phyloP scores from a whole-genome alignment of 2,113 vertebrate genomes.

The Rhabdornis inornatus region DNA sequence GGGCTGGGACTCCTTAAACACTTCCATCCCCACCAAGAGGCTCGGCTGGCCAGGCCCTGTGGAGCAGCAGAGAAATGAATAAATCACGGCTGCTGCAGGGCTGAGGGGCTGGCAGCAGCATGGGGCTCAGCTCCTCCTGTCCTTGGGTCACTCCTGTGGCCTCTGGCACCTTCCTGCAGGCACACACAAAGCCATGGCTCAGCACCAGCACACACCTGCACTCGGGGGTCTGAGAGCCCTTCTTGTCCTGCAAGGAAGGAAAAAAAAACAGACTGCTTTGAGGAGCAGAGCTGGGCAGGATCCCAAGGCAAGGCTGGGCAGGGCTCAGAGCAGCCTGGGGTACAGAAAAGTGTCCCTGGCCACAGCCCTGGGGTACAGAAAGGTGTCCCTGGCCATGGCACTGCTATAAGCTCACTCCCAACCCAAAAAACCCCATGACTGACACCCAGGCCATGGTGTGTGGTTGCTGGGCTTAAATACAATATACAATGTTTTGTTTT shows the following conservation, averaged over 20 bases:
- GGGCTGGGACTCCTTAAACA: slow-evolving; percentile 20
- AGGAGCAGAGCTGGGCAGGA: background rate
- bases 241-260: background rate
- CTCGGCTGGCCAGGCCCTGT: background rate
- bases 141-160: rapidly evolving
- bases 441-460: background rate
- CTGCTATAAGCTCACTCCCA: background rate
- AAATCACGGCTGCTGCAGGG: background rate
- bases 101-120: background rate
- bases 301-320: background rate
- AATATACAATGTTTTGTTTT: rapidly evolving
- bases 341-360: background rate
- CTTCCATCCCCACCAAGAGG: slow-evolving; percentile 22
- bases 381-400: background rate
- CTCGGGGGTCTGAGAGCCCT: rapidly evolving
- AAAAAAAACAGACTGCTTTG: background rate
- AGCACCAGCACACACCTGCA: rapidly evolving
- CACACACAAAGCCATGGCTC: rapidly evolving
- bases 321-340: background rate
- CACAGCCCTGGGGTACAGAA: no score
- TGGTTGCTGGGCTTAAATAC: background rate
- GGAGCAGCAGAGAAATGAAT: background rate
- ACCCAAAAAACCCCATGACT: rapidly evolving
- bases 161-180: background rate
- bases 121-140: background rate